Evolutionary conservation across 2,888 invertebrate species (phyloP), one percentile per base, ranked within the genome.

Genomic region (Melanostoma mellinum): DNA sequence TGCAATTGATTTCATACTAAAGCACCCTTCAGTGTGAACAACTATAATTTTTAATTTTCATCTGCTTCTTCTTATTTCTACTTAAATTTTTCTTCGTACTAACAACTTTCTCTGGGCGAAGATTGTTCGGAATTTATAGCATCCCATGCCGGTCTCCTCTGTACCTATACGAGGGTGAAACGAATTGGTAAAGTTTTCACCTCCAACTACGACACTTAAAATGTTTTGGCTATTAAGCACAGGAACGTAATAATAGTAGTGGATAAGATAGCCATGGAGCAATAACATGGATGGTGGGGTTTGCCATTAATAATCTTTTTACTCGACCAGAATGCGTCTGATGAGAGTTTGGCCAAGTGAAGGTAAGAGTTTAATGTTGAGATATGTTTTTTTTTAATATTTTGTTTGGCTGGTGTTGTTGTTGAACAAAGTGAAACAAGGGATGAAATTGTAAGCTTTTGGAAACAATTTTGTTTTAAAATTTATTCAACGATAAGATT

Each of bases 21-120:
- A 73, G 81, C 77, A 73, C 72, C 81, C 81, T 81, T 82, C 72
- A 82, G 73, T 77, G 77, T 82, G 81, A 82, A 77, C 81, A 77
- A 82, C 81, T 82, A 82, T 82, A 77, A 82, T 82, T 82, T 82
- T 82, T 82, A 77, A 82, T 82, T 82, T 82, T 63, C 72, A n/a
- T 44, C 38, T 30, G 33, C n/a, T 71, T 42, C 30, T 53, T 33
- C 30, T 58, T 48, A 44, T 30, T 53, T 38, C 33, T 40, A 52
- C 65, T 55, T 48, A 58, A 67, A 33, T 76, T 61, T 72, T 73
- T 72, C 75, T 52, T 67, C 52, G 42, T 35, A 44, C 63, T 63
- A 76, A 81, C 38, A 77, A 73, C 55, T 77, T 77, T 55, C 6
- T 6, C 52, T 53, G 40, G 20, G 9, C 36, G 44, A 38, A 56